Base-by-base conservation (phyloP, 2,113 vertebrate species). In the Centropus bengalensis region DNA sequence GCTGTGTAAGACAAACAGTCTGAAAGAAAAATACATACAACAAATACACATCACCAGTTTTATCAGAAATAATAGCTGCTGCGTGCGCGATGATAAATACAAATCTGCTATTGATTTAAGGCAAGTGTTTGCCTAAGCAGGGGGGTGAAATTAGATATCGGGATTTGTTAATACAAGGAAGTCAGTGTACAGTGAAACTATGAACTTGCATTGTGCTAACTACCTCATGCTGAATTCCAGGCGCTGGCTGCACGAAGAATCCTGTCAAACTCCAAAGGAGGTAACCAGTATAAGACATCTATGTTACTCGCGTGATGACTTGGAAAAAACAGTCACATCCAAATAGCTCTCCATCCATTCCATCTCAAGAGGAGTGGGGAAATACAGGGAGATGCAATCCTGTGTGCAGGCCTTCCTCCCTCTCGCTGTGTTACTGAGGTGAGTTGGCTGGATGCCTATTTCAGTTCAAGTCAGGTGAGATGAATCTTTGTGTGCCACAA, bases 1-100 rank as follows among this genome's bases (percentile, higher is more conserved):
- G 99, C 99, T 12, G 98, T 98, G 54, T 99, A 98, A 66, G 98
- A 99, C 75, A 99, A 96, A 92, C 99, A 99, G 67, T 99, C 99
- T 99, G 98, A 24, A 96, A 97, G 83, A 91, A 74, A 89, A 66
- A 93, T 6, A 28, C 8, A 71, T 28, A 51, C 55, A 62, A 24
- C 36, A 42, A 86, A 68, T 58, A 67, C 1, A 88, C 24, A 68
- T 22, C 44, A 33, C 16, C 30, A 27, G 30, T 30, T n/a, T 52
- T 81, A 67, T 4, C 49, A 33, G 44, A 64, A 77, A 32, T 42
- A 3, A 42, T 13, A 78, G 40, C 52, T 64, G 38, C 75, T 67
- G 69, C 4, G 5, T 12, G 38, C 45, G 40, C 0, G 3, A 28
- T 45, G 60, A 14, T 24, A 69, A 58, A 84, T 23, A 45, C 9